phyloP scores from a whole-genome alignment of 1,140 invertebrate genomes.

The Hermatobates lingyangjiaoensis region DNA sequence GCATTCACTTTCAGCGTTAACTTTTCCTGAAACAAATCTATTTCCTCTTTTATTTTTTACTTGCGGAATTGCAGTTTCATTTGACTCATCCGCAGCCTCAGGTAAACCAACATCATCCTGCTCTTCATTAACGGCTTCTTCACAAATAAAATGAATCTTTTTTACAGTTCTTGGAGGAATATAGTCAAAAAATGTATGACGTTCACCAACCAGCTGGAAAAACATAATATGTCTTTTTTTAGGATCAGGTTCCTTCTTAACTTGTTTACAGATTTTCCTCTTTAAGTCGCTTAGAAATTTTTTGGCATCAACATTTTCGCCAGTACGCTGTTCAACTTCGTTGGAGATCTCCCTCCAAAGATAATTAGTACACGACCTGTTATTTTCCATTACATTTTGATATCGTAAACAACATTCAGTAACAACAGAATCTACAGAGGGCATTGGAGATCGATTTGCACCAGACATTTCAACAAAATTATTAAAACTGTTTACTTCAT shows the following conservation, averaged over 20 bases:
- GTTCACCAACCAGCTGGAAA: not conserved
- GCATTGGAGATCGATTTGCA: no score
- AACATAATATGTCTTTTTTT: not conserved
- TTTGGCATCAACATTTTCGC: not conserved
- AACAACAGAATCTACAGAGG: no score
- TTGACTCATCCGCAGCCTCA: not conserved
- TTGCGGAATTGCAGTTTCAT: not conserved
- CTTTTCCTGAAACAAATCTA: no score
- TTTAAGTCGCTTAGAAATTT: not conserved
- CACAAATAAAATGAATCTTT: not conserved
- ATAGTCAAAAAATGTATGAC: not conserved
- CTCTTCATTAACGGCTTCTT: not conserved
- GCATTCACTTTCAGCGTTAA: no score
- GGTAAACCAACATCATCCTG: not conserved
- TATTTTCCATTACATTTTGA: no score
- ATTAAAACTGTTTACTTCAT: no score
- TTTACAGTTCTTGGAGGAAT: conserved; percentile 1
- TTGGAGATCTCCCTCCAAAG: not conserved
- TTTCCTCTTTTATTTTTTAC: no score
- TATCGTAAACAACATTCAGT: no score
- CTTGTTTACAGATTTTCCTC: not conserved
- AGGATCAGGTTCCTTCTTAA: not conserved
- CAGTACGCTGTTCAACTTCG: not conserved
- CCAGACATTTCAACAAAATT: no score
- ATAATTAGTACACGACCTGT: not conserved